A percentile compares a stretch with the other conserved stretches of the same genome.
These are phyloP conservation scores for Zophobas morio DNA, from an alignment of 1,140 invertebrate species.

Conservation along the genomic window DNA sequence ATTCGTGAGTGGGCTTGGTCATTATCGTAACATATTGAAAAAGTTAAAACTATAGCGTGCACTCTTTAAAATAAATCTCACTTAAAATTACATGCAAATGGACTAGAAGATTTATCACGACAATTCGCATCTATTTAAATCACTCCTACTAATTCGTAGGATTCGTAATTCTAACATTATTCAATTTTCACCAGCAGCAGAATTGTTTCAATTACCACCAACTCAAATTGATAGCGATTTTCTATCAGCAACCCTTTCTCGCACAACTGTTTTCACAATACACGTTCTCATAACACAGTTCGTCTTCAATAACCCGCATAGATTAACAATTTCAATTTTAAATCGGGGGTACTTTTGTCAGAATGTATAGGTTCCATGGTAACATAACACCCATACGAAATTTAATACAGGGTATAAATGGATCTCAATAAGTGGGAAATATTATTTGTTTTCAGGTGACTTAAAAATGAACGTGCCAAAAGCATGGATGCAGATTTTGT, in stretches of 20 bases:
- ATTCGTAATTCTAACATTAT: conserved; percentile 1
- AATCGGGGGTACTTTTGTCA: conserved; percentile 4
- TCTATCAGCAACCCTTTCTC: no score
- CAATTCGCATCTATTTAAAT: conserved; percentile 26
- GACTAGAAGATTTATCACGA: neutral
- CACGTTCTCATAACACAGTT: no score
- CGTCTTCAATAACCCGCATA: neutral
- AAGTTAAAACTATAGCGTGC: no score
- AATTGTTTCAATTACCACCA: neutral
- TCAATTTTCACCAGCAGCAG: conserved; percentile 1
- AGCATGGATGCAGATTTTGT: neutral
- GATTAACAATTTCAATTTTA: conserved; percentile 7
- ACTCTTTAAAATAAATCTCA: no score
- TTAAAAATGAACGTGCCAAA: conserved; percentile 32
- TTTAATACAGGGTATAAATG: conserved; percentile 35
- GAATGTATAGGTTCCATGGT: conserved; percentile 30
- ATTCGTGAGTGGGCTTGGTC: no score
- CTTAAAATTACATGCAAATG: neutral
- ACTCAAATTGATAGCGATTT: no score
- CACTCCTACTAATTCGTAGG: conserved; percentile 14
- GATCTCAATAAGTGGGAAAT: conserved; percentile 6
- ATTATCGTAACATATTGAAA: no score
- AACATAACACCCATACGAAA: conserved; percentile 21
- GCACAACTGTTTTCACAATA: no score
- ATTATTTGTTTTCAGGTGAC: conserved; percentile 16